These are phyloP conservation scores for Mobula hypostoma DNA, from an alignment of 2,113 vertebrate species.

Conservation along the genomic window DNA sequence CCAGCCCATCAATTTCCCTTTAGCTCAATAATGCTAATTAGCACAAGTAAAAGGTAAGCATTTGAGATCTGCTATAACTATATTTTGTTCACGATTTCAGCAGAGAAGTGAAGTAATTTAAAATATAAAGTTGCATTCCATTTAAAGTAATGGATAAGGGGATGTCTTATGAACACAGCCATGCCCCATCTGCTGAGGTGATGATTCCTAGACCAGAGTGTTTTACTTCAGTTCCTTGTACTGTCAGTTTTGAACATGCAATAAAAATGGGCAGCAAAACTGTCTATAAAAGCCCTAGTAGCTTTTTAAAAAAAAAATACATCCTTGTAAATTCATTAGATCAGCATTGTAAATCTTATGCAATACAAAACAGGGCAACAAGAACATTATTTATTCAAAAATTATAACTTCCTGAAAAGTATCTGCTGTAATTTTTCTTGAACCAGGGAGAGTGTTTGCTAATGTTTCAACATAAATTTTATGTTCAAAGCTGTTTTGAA, in stretches of 20 bases:
- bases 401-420: not conserved
- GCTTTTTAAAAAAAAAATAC: not conserved
- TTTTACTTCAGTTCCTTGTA: not conserved
- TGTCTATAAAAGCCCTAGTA: not conserved
- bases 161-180: not conserved
- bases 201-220: not conserved
- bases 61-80: not conserved
- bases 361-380: not conserved
- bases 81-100: not conserved
- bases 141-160: not conserved
- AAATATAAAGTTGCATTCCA: not conserved
- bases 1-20: not conserved
- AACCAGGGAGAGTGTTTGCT: not conserved
- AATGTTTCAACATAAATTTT: not conserved
- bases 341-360: not conserved
- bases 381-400: not conserved
- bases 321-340: not conserved
- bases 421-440: not conserved
- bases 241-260: not conserved
- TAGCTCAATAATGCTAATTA: not conserved
- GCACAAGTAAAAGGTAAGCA: not conserved
- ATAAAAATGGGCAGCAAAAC: not conserved
- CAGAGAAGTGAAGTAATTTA: not conserved
- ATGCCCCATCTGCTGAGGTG: not conserved
- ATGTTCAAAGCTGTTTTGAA: conserved; percentile 9